Evolutionary conservation across 1,140 invertebrate species (phyloP).

Genomic region (Drosophila persimilis): DNA sequence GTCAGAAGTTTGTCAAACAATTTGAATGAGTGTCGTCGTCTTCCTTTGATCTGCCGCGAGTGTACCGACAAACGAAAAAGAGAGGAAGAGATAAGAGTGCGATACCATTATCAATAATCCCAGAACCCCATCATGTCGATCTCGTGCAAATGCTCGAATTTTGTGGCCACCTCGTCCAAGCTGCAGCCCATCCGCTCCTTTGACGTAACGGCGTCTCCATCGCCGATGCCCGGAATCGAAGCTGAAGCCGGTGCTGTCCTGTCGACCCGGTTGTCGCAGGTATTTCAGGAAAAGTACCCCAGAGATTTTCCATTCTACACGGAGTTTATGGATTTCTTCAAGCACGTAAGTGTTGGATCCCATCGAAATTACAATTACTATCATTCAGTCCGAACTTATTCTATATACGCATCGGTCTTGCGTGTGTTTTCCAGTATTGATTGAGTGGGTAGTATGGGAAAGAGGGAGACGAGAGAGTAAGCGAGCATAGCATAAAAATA

Average conservation of each 20-base stretch:
- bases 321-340: constrained; percentile 68
- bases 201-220: constrained; percentile 12
- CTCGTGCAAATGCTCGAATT: constrained; percentile 76
- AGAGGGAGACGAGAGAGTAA: constrained; percentile 8
- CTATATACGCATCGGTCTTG: constrained; percentile 8
- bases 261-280: constrained; percentile 38
- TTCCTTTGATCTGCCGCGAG: background rate
- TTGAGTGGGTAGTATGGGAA: constrained; percentile 15
- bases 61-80: background rate
- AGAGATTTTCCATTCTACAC: constrained; percentile 50
- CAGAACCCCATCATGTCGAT: constrained; percentile 56
- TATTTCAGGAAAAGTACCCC: constrained; percentile 56
- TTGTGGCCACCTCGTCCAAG: constrained; percentile 54
- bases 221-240: constrained; percentile 3
- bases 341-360: constrained; percentile 57
- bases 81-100: constrained; percentile 13
- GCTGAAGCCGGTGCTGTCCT: constrained; percentile 9
- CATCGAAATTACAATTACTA: constrained; percentile 28
- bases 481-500: constrained; percentile 38
- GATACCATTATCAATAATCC: constrained; percentile 37
- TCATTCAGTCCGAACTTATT: constrained; percentile 6
- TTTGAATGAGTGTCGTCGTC: background rate
- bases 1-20: background rate
- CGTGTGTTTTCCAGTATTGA: constrained; percentile 39
- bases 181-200: constrained; percentile 40